A percentile compares a stretch with the other conserved stretches of the same genome.
phyloP scores from a whole-genome alignment of 2,797 vertebrate genomes.

The Falco berigora region DNA sequence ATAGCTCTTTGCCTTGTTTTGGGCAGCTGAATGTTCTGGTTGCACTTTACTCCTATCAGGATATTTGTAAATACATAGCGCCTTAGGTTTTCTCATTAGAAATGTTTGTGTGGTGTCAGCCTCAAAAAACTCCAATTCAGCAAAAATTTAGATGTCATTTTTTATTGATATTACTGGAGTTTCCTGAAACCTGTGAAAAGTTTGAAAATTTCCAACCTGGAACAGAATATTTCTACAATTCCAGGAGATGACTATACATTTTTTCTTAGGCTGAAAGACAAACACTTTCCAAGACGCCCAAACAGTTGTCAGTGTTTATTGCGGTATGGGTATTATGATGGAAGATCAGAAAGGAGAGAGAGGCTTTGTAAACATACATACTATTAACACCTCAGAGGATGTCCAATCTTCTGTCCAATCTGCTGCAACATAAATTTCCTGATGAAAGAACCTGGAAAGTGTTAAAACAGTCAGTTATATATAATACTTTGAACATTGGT shows the following conservation, averaged over 20 bases:
- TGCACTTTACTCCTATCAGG: neutral
- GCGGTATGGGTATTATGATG: neutral
- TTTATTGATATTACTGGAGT: neutral
- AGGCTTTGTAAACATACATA: neutral
- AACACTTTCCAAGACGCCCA: neutral
- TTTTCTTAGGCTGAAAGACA: neutral
- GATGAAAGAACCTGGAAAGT: neutral
- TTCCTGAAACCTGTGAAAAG: neutral
- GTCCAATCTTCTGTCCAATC: neutral
- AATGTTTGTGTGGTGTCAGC: neutral
- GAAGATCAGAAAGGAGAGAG: neutral
- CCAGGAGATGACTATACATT: neutral
- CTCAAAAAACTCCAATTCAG: neutral
- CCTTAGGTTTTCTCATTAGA: neutral
- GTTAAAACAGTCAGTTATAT: neutral
- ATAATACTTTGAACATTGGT: neutral
- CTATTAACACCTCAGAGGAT: neutral
- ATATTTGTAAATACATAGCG: neutral
- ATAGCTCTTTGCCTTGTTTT: neutral
- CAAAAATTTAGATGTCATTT: neutral
- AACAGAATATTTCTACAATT: neutral
- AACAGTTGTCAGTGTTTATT: neutral
- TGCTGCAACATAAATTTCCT: neutral
- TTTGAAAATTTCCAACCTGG: neutral
- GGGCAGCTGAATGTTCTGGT: neutral